A percentile compares a stretch with the other conserved stretches of the same genome.
These are phyloP conservation scores for Tubiluchus corallicola DNA, from an alignment of 2,888 invertebrate species.

Conservation along the genomic window DNA sequence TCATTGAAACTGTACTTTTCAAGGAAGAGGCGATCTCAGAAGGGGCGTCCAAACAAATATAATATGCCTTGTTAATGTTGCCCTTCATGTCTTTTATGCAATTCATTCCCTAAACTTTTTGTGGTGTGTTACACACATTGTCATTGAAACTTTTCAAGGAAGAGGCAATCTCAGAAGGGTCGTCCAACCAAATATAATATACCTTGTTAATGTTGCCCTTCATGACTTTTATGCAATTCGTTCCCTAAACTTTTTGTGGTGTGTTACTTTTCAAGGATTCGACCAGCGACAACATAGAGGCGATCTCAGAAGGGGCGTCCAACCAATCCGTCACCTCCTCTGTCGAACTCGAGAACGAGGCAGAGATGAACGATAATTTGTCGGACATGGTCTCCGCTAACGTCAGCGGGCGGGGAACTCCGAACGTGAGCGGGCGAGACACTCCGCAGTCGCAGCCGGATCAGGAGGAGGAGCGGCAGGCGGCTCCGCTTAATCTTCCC, in stretches of 20 bases:
- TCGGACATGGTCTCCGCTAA: constrained; percentile 93
- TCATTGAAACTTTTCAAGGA: too few relatives aligned
- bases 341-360: constrained; percentile 56
- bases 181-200: too few relatives aligned
- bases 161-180: too few relatives aligned
- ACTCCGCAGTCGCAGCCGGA: constrained; percentile 69
- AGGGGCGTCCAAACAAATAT: too few relatives aligned
- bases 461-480: constrained; percentile 21
- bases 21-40: too few relatives aligned
- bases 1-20: too few relatives aligned
- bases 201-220: constrained; percentile 36
- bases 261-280: constrained; percentile 28
- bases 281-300: constrained; percentile 80
- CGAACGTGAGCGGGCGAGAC: constrained; percentile 43
- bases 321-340: constrained; percentile 80
- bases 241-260: constrained; percentile 5
- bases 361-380: constrained; percentile 68
- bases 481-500: constrained; percentile 24
- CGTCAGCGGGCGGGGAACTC: constrained; percentile 54
- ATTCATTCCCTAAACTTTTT: too few relatives aligned
- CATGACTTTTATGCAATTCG: background rate
- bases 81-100: too few relatives aligned
- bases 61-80: too few relatives aligned
- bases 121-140: too few relatives aligned
- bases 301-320: constrained; percentile 83